Evolutionary conservation across 2,888 invertebrate species (phyloP), one percentile per base, ranked within the genome.

Genomic region (Torymus tubicola): DNA sequence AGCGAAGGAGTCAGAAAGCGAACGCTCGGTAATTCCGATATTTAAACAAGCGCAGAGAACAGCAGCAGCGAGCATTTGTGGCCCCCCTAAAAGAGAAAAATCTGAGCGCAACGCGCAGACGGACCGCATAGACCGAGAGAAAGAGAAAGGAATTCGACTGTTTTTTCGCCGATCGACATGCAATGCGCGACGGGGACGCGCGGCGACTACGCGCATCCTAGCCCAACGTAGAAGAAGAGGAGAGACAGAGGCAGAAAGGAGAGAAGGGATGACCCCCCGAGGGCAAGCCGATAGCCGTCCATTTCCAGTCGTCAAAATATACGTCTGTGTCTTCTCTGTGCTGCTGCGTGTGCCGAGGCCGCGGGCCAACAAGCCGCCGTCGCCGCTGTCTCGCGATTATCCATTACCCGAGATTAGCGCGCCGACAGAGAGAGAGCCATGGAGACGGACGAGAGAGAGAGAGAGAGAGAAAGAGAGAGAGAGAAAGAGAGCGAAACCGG

Each of bases 241-340:
- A 42, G 31, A 31, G 31, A 31, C 42, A 42, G 31, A 31, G 31
- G 5, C 2, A 42, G 10, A 42, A 8, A 42, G 42, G 8, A 42
- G 42, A 42, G 42, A 42, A 42, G 42, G 42, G 42, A 42, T 42
- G 31, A 57, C 42, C 57, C 69, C 85, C 84, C 68, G 77, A 63
- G 84, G 85, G 79, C 79, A 31, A 72, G 71, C 69, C 85, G 84
- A 87, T 87, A 87, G 85, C 86, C 84, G 82, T 81, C 87, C 86
- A 88, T 89, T 88, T 88, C 70, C 87, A 89, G 87, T 90, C 88
- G 89, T 90, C 89, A 89, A 90, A 89, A 90, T 89, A 90, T 89
- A 89, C 89, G 89, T 89, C 87, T 87, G 87, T 88, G 84, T 84
- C 53, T 55, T 89, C 87, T 87, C 86, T 88, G 84, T 84, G 31